phyloP scores from a whole-genome alignment of 2,888 invertebrate species.

The Scelioninae gen. 1 region DNA sequence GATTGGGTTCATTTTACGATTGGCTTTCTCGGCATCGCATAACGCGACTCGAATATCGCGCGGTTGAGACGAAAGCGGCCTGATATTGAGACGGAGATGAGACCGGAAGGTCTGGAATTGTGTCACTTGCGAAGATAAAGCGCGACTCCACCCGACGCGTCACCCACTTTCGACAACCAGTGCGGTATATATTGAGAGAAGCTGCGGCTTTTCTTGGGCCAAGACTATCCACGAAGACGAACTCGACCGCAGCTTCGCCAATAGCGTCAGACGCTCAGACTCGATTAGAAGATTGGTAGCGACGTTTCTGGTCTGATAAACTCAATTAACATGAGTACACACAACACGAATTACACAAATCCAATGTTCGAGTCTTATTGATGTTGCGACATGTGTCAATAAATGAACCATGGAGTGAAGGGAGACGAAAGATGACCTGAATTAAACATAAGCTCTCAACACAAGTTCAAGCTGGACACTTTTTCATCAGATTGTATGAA shows the following conservation, averaged over 20 bases:
- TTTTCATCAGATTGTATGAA: no score
- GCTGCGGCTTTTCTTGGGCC: slow-evolving; percentile 29
- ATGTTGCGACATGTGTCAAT: slow-evolving; percentile 25
- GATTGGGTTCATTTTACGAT: slow-evolving; percentile 54
- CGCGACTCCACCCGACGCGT: slow-evolving; percentile 27
- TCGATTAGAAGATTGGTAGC: slow-evolving; percentile 38
- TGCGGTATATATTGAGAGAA: slow-evolving; percentile 9
- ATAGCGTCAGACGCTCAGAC: no score
- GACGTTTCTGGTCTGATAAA: slow-evolving; percentile 45
- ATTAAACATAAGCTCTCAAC: slow-evolving; percentile 26
- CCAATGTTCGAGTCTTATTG: slow-evolving; percentile 19
- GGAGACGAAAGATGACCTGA: slow-evolving; percentile 25
- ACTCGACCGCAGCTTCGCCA: slow-evolving; percentile 36
- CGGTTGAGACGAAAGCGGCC: slow-evolving; percentile 20
- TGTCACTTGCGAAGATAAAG: slow-evolving; percentile 71
- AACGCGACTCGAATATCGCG: slow-evolving; percentile 11
- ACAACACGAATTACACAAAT: slow-evolving; percentile 34
- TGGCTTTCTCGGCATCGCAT: slow-evolving; percentile 37
- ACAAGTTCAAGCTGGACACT: no score
- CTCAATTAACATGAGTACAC: slow-evolving; percentile 56
- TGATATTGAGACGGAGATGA: slow-evolving; percentile 45
- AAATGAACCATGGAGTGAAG: slow-evolving; percentile 30
- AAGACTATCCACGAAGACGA: no score
- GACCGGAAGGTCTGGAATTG: slow-evolving; percentile 66
- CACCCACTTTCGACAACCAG: slow-evolving; percentile 6